Base-by-base conservation (phyloP, 1,140 invertebrate species). In the Armadillidium nasatum region DNA sequence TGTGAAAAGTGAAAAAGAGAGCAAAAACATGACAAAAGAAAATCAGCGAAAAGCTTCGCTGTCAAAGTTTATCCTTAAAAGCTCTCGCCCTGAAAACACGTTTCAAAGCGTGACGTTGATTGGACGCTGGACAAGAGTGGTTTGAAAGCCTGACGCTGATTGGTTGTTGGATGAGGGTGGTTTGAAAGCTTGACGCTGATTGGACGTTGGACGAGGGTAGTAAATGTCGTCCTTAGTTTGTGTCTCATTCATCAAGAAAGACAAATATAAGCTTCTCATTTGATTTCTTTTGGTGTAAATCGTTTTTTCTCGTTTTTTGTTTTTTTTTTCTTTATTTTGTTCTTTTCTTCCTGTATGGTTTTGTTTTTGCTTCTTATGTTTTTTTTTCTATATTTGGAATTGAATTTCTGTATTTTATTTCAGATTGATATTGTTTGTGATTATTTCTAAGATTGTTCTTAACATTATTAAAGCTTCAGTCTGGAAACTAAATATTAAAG, bases 131-230 rank as follows among this genome's bases (percentile, higher is more conserved):
- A 33, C 33, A 33, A 33, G 33, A 33, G 33, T 6, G 33, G 33
- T 33, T 33, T 33, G 33, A 33, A 33, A 33, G 33, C 33, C 33
- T 33, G 33, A 33, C 33, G 33, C 33, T 3, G 33, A 33, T 33
- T 33, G 33, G 33, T 1, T 33, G 33, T 33, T 33, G 33, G 33
- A 33, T 6, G 33, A 33, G 33, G 33, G 33, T 33, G 33, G 11
- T 19, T 60, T 60, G 50, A 60, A 60, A 60, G 50, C 11, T 60
- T 60, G 50, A 60, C 50, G 19, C 19, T 60, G 50, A 60, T 60
- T 60, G 50, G 50, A 19, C 7, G 11, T 19, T 15, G 19, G 50
- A 15, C 19, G 50, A 19, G 19, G 50, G 50, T 60, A 60, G 50
- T 60, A 13, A 15, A 13, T 60, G 50, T 60, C 50, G 11, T 13